Percentiles rank a stretch among this genome's conserved stretches.
Evolutionary conservation across 2,888 invertebrate species (phyloP).

Genomic region (Thumatha senex): DNA sequence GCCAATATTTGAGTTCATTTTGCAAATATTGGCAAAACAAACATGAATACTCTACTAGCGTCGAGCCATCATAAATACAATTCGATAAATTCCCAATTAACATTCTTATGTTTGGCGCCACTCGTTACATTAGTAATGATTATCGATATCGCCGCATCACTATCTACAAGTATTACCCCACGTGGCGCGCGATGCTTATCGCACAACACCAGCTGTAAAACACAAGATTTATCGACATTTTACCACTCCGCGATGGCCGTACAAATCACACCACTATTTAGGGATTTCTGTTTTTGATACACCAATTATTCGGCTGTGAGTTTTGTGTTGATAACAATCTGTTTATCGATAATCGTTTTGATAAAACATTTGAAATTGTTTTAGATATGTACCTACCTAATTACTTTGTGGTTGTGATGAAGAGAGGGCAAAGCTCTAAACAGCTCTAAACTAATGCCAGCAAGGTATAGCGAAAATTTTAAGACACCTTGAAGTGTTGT

Average conservation of each 20-base stretch:
- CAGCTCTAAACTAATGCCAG: no score
- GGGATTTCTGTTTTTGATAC: constrained; percentile 48
- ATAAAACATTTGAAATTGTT: constrained; percentile 15
- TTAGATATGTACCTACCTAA: no score
- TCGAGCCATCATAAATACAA: constrained; percentile 13
- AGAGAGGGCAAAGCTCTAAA: no score
- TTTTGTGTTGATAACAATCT: constrained; percentile 25
- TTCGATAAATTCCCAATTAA: constrained; percentile 28
- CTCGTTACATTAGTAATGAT: constrained; percentile 31
- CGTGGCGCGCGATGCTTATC: constrained; percentile 80
- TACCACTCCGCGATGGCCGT: constrained; percentile 64
- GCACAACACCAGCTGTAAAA: constrained; percentile 77
- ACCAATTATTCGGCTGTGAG: constrained; percentile 44
- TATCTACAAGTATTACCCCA: constrained; percentile 65
- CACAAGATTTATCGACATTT: constrained; percentile 81
- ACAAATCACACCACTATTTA: constrained; percentile 79
- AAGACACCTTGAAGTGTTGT: no score
- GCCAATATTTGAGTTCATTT: not conserved
- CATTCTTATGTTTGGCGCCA: constrained; percentile 35
- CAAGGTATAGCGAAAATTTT: no score
- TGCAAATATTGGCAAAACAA: not conserved
- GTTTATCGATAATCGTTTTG: constrained; percentile 30
- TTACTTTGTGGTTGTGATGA: no score
- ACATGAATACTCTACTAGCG: constrained; percentile 6
- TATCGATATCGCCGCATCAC: constrained; percentile 47